Evolutionary conservation across 2,888 invertebrate genomes (phyloP).

Genomic region (Nowickia ferox): DNA sequence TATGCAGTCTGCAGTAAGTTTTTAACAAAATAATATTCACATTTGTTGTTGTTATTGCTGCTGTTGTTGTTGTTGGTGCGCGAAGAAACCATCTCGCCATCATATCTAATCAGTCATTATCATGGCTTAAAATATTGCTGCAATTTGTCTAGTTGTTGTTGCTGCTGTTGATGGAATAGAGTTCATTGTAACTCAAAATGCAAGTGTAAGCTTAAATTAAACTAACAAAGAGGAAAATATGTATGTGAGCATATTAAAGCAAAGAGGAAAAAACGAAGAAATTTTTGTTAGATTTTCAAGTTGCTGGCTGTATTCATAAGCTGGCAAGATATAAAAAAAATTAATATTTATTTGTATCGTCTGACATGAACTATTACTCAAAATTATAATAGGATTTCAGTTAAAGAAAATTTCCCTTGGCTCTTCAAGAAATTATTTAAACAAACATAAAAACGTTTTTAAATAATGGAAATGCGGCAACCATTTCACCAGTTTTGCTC

Average conservation of each 20-base stretch:
- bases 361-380: too few relatives aligned
- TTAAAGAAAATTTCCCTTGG: too few relatives aligned
- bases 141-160: slow-evolving; percentile 58
- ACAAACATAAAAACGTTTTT: too few relatives aligned
- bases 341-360: background rate
- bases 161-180: slow-evolving; percentile 54
- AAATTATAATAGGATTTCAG: too few relatives aligned
- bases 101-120: slow-evolving; percentile 63
- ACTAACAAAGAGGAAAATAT: slow-evolving; percentile 15
- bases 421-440: too few relatives aligned
- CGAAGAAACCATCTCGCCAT: slow-evolving; percentile 45
- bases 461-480: too few relatives aligned
- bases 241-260: background rate
- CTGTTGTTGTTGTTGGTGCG: slow-evolving; percentile 29
- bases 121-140: slow-evolving; percentile 64
- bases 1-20: slow-evolving; percentile 34
- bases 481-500: too few relatives aligned
- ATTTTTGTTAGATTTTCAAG: background rate
- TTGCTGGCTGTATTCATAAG: background rate
- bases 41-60: slow-evolving; percentile 3
- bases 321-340: background rate
- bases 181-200: slow-evolving; percentile 69
- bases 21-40: slow-evolving; percentile 56
- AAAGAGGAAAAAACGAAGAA: too few relatives aligned
- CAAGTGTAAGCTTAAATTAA: slow-evolving; percentile 51